Evolutionary conservation across 2,113 vertebrate genomes (phyloP).

Genomic region (Oncorhynchus mykiss): DNA sequence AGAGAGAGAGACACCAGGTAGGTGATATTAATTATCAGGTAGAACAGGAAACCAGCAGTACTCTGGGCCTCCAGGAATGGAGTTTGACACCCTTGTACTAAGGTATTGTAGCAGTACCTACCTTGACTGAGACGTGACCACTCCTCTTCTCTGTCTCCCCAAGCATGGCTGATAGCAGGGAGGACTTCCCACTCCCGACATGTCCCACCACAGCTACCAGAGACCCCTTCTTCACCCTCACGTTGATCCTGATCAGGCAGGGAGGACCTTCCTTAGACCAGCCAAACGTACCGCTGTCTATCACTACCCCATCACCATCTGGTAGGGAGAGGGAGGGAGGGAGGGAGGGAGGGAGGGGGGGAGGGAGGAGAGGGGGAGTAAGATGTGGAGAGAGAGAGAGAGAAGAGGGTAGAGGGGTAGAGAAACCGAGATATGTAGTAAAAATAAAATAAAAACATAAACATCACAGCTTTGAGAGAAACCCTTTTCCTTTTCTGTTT

Average conservation of each 20-base stretch:
- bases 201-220: slow-evolving; percentile 74
- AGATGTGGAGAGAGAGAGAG: not conserved
- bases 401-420: too few relatives aligned
- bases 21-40: too few relatives aligned
- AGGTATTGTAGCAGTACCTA: slow-evolving; percentile 9
- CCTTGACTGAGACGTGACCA: slow-evolving; percentile 66
- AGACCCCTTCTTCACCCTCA: slow-evolving; percentile 63
- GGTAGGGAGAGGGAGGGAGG: not conserved
- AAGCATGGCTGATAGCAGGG: slow-evolving; percentile 75
- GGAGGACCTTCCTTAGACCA: slow-evolving; percentile 77
- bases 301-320: slow-evolving; percentile 61
- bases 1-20: rapidly evolving
- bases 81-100: not conserved
- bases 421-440: not conserved
- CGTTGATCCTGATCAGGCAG: slow-evolving; percentile 76
- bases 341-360: not conserved
- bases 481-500: not conserved
- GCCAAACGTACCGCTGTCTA: slow-evolving; percentile 79
- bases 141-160: slow-evolving; percentile 75
- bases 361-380: not conserved
- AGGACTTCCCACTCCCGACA: slow-evolving; percentile 77
- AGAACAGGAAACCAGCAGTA: too few relatives aligned
- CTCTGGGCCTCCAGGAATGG: not conserved
- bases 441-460: too few relatives aligned
- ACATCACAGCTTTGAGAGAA: too few relatives aligned